Evolutionary conservation across 2,888 invertebrate species (phyloP).

Genomic region (Spilosoma lubricipeda): DNA sequence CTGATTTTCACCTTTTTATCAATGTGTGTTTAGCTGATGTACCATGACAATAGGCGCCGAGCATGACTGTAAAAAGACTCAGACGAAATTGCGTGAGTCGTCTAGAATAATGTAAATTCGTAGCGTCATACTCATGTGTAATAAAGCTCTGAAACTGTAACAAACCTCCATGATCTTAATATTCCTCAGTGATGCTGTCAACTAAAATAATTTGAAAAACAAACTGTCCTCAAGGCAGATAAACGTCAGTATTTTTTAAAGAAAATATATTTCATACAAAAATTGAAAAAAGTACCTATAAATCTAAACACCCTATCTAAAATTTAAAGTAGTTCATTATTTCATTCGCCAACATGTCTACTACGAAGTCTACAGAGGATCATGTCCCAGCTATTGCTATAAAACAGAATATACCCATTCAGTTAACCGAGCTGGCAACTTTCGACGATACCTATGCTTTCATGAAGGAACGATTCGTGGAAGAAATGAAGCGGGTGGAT

Average conservation of each 20-base stretch:
- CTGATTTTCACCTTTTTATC: too few relatives aligned
- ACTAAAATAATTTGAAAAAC: not conserved
- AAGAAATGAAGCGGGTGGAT: constrained; percentile 67
- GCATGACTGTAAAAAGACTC: too few relatives aligned
- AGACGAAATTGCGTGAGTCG: too few relatives aligned
- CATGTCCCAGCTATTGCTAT: constrained; percentile 30
- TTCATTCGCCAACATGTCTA: constrained; percentile 2
- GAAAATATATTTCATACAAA: not conserved
- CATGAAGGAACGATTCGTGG: constrained; percentile 62
- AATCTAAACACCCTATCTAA: not conserved
- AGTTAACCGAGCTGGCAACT: constrained; percentile 54
- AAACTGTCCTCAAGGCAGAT: not conserved
- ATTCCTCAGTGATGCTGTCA: not conserved
- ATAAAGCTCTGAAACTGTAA: not conserved
- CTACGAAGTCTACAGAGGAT: not conserved
- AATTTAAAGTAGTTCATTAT: not conserved
- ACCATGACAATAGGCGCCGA: too few relatives aligned
- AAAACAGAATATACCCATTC: constrained; percentile 54
- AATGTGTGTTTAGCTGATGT: too few relatives aligned
- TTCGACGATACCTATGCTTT: constrained; percentile 60
- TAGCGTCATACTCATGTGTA: not conserved
- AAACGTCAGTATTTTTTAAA: not conserved
- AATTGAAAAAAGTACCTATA: not conserved
- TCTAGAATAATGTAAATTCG: not conserved
- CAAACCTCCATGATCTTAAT: not conserved